Percentiles rank a stretch among this genome's conserved stretches.
phyloP scores from a whole-genome alignment of 2,888 invertebrate genomes.

The Oeneis ivallda region DNA sequence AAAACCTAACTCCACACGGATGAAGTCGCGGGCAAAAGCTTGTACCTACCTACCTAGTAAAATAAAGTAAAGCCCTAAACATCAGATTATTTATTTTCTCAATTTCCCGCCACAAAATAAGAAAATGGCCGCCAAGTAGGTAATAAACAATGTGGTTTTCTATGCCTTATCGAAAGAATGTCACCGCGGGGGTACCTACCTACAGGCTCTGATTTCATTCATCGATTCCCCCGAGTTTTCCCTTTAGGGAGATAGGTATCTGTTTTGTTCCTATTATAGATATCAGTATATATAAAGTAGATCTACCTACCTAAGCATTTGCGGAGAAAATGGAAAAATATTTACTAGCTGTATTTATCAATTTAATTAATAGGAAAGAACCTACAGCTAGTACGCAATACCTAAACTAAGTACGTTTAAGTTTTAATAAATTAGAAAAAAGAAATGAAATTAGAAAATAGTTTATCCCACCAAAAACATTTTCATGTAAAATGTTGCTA shows the following conservation, averaged over 20 bases:
- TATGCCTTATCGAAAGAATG: not conserved
- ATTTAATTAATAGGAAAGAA: too few species aligned
- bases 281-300: slow-evolving; percentile 11
- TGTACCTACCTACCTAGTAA: too few species aligned
- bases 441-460: too few species aligned
- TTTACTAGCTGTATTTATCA: too few species aligned
- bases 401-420: too few species aligned
- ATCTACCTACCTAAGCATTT: not conserved
- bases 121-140: not conserved
- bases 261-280: slow-evolving; percentile 43
- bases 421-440: too few species aligned
- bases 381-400: too few species aligned
- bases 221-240: slow-evolving; percentile 55
- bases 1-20: too few species aligned
- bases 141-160: slow-evolving; percentile 2
- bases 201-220: slow-evolving; percentile 48
- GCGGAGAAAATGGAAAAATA: not conserved
- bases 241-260: slow-evolving; percentile 49
- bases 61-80: too few species aligned
- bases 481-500: too few species aligned
- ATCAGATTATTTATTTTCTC: not conserved
- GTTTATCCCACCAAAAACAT: too few species aligned
- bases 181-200: not conserved
- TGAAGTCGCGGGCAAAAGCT: too few species aligned
- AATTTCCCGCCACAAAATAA: not conserved